A percentile compares a stretch with the other conserved stretches of the same genome.
Evolutionary conservation across 35 echinoderm and acorn worm genomes (phyloP).

Genomic region (Heliocidaris tuberculata): DNA sequence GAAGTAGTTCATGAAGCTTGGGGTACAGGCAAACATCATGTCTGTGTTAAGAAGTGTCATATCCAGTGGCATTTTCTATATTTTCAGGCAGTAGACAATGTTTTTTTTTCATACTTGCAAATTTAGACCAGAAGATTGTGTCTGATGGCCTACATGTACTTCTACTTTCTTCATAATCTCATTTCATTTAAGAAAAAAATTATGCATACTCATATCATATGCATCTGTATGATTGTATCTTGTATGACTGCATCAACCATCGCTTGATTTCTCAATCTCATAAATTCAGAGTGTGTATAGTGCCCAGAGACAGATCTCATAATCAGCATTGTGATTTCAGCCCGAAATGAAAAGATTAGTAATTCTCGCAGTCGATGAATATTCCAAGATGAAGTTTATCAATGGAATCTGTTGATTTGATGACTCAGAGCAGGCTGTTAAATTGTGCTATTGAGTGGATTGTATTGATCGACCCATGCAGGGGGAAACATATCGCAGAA

Average conservation of each 20-base stretch:
- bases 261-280: neutral
- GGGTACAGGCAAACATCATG: neutral
- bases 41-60: no score
- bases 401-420: constrained; percentile 11
- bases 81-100: no score
- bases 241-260: neutral
- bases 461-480: neutral
- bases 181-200: neutral
- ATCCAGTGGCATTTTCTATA: no score
- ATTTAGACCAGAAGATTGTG: neutral
- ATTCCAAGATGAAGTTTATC: neutral
- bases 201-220: neutral
- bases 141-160: neutral
- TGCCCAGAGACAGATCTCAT: neutral
- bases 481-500: neutral
- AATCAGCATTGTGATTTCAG: neutral
- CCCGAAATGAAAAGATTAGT: constrained; percentile 12
- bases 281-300: neutral
- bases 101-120: no score
- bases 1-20: neutral
- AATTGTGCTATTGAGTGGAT: constrained; percentile 17
- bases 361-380: neutral
- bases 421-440: neutral
- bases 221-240: neutral
- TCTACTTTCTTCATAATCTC: neutral